Conservation (phyloP, 35 echinoderm and acorn worm genomes). For the Apostichopus parvimensis region DNA sequence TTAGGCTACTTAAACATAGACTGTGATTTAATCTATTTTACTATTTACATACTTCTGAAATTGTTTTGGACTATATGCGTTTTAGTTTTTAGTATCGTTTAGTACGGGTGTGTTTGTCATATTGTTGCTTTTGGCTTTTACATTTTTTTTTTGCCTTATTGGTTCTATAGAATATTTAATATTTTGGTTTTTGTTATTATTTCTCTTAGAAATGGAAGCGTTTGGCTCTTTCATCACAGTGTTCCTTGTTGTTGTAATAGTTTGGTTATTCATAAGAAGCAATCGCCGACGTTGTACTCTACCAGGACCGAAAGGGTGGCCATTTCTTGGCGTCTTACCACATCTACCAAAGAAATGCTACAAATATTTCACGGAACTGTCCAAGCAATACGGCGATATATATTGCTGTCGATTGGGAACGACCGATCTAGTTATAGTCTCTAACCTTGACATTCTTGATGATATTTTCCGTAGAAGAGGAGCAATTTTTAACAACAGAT, state of each 20-base stretch:
- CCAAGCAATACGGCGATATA: constrained; percentile 33
- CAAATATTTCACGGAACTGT: constrained; percentile 24
- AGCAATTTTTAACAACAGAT: background rate
- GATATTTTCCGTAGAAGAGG: constrained; percentile 5
- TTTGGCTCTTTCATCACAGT: background rate
- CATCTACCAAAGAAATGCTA: background rate
- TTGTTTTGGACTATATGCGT: too few species aligned
- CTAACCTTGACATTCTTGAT: background rate
- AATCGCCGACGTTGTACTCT: constrained; percentile 1
- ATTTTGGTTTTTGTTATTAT: background rate
- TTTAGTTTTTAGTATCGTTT: too few species aligned
- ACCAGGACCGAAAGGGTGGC: constrained; percentile 7
- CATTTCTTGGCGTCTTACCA: background rate
- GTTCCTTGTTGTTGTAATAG: background rate
- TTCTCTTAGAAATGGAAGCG: too few species aligned
- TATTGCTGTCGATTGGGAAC: background rate
- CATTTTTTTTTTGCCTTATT: too few species aligned
- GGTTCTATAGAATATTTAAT: background rate
- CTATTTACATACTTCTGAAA: too few species aligned
- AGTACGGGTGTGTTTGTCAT: too few species aligned
- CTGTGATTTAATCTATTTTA: too few species aligned
- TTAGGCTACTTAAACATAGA: too few species aligned
- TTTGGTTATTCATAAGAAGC: background rate
- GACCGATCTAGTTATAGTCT: background rate
- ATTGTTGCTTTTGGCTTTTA: too few species aligned